Base-by-base conservation (phyloP, 2,113 vertebrate genomes). In the Eublepharis macularius region DNA sequence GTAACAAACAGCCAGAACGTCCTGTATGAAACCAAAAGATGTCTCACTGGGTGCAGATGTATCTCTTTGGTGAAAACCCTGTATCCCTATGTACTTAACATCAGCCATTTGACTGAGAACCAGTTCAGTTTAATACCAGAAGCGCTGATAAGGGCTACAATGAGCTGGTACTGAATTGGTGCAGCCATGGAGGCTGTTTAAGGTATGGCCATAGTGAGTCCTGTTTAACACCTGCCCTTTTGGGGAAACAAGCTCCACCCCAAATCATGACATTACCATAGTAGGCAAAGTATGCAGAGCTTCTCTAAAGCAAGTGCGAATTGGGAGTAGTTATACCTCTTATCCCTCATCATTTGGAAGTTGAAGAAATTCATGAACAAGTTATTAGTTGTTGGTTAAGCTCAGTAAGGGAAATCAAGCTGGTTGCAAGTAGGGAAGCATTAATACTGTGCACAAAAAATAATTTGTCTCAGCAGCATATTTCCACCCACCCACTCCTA, bases 371-470 rank as follows among this genome's bases (percentile, higher is more conserved):
- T 72, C 24, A 21, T 29, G 19, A 24, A 2, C 21, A 29, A 26
- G 49, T 41, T 51, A 24, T 12, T 34, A 68, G n/a, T 68, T 34
- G 8, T 68, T 85, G 2, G 87, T 90, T 89, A 91, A 94, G 92
- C 88, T 83, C 89, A 81, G 0, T 92, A 87, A 93, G 92, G 87
- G 80, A 19, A 94, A 92, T 82, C 82, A 93, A 94, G 90, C 36
- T 91, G 84, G 85, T 93, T 94, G 90, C 90, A 89, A 90, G 91
- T 80, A 84, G 85, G 80, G n/a, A 86, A 92, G 91, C 86, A 83
- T 91, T 93, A 91, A 92, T 82, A n/a, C 13, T 91, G 86, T 87
- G 92, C 70, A 80, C 84, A 93, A 63, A 83, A 82, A 90, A 84
- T 79, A 82, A 88, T 81, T 34, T 86, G 87, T 88, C 91, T 43